Evolutionary conservation across 2,113 vertebrate genomes (phyloP), one percentile per base, ranked within the genome.

Genomic region (Leptocoma aspasia): DNA sequence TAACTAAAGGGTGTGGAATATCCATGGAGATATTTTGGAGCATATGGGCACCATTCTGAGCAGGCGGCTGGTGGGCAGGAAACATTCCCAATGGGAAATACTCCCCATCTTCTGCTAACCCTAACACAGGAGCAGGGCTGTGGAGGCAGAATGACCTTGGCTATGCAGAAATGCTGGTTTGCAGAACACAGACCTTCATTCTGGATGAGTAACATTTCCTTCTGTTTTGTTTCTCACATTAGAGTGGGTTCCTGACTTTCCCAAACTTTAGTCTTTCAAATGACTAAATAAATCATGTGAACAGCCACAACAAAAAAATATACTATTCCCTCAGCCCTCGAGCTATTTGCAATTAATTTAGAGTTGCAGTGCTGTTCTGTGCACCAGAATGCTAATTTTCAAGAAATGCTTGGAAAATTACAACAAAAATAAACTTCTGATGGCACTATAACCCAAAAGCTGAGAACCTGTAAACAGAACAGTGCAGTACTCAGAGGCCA

Each of bases 381-480:
- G 8, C 19, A 71, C 24, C 30, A 57, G 50, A 65, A 49, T 84
- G 61, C 15, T 33, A 20, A 15, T 47, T 91, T 95, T 79, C 61
- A 92, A 89, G 23, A 92, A 90, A 95, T 39, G 31, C 18, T 89
- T 82, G 17, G 49, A 50, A 92, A 94, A 92, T 42, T 60, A 44
- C 41, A 94, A 86, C 63, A 75, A 78, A 94, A 96, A 87, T 37
- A 86, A 86, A 64, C 81, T 68, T 65, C 41, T 92, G 23, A 31
- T 68, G 37, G 41, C 63, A 82, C 45, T 81, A 44, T 31, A 92
- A 71, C 10, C 28, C 54, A 57, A 85, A 84, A 84, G 21, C 65
- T 57, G 39, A 65, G 56, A 75, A 85, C 24, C 28, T 85, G 44
- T 71, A 71, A 83, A 86, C 11, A 92, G 65, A 95, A 69, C 7